These are phyloP conservation scores for Craseonycteris thonglongyai DNA, from an alignment of 2,113 vertebrate species.

Conservation along the genomic window DNA sequence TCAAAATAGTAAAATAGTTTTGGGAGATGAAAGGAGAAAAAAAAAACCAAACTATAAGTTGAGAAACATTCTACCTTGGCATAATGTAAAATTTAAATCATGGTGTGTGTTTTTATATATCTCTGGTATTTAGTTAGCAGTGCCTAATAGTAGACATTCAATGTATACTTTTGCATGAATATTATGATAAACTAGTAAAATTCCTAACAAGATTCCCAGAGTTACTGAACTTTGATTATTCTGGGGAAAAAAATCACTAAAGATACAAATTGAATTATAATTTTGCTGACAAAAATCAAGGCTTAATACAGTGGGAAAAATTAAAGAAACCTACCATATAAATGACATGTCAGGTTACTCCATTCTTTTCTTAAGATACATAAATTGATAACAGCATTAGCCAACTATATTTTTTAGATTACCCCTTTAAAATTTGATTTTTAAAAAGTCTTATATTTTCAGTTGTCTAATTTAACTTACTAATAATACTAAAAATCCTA, in stretches of 20 bases:
- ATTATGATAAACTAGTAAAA: not conserved
- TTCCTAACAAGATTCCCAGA: not conserved
- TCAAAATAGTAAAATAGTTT: slow-evolving; percentile 40
- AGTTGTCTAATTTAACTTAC: slow-evolving; percentile 35
- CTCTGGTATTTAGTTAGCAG: not conserved
- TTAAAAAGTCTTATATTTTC: slow-evolving; percentile 1
- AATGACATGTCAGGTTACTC: not conserved
- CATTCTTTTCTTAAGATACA: not conserved
- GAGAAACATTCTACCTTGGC: not conserved
- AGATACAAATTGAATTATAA: not conserved
- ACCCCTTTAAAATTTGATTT: slow-evolving; percentile 16
- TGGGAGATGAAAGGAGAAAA: not conserved
- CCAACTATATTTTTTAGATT: not conserved
- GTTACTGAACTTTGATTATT: slow-evolving; percentile 9
- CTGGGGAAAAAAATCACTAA: not conserved
- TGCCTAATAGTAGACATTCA: not conserved
- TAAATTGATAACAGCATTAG: not conserved
- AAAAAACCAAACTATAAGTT: not conserved
- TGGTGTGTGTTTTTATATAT: slow-evolving; percentile 11
- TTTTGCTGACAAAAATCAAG: not conserved
- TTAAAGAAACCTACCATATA: not conserved
- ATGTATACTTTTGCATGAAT: not conserved
- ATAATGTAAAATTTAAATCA: slow-evolving; percentile 10
- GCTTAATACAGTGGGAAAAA: slow-evolving; percentile 3
- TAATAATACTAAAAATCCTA: not conserved